A percentile compares a stretch with the other conserved stretches of the same genome.
Conservation (phyloP, 2,888 invertebrate species). For the Leucophenga maculata region DNA sequence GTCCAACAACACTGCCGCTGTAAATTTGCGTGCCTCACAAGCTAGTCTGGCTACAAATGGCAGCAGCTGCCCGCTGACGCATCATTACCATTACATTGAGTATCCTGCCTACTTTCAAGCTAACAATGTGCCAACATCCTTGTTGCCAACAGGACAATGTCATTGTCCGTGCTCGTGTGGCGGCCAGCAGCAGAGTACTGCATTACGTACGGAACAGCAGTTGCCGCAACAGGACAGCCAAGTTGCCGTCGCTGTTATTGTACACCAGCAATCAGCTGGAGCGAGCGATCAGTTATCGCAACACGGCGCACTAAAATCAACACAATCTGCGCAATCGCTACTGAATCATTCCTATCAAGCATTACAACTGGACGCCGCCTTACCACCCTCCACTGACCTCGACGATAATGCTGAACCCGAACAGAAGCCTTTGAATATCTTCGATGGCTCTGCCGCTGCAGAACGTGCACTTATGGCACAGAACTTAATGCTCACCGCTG, state of each 20-base stretch:
- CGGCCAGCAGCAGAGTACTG: neutral
- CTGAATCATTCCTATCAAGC: constrained; percentile 68
- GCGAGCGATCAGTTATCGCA: constrained; percentile 38
- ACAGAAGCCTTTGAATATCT: constrained; percentile 14
- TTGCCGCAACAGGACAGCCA: constrained; percentile 56
- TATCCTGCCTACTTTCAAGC: constrained; percentile 62
- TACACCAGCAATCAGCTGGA: constrained; percentile 60
- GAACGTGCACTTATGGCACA: constrained; percentile 33
- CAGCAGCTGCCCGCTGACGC: constrained; percentile 60
- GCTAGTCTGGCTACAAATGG: constrained; percentile 77
- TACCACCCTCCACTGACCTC: neutral
- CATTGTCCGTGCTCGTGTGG: constrained; percentile 58
- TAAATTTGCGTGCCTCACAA: constrained; percentile 73
- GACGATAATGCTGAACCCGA: constrained; percentile 27
- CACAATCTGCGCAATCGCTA: constrained; percentile 63
- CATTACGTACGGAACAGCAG: constrained; percentile 36
- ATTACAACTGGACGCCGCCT: constrained; percentile 46
- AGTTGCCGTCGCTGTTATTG: constrained; percentile 64
- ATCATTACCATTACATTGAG: constrained; percentile 71
- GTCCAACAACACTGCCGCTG: constrained; percentile 39
- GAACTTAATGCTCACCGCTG: constrained; percentile 63
- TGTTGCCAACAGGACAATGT: constrained; percentile 40
- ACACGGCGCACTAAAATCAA: constrained; percentile 42
- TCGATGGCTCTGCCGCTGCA: constrained; percentile 12
- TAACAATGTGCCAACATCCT: constrained; percentile 26